phyloP scores from a whole-genome alignment of 2,888 invertebrate species.

The Drosophila demipolita region DNA sequence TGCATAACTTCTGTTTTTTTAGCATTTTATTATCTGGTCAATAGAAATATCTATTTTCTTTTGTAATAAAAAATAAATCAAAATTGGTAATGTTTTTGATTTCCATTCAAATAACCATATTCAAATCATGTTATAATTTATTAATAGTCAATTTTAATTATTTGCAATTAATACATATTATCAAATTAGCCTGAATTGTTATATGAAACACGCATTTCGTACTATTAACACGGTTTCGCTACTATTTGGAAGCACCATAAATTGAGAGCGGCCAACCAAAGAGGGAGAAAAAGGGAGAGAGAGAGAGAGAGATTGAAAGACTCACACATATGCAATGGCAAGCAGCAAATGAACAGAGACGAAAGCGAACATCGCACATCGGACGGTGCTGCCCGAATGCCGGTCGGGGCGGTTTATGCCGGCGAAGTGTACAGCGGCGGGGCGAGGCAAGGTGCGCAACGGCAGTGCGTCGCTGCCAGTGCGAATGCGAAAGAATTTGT shows the following conservation, averaged over 20 bases:
- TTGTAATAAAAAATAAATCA: not conserved
- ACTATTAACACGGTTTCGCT: slow-evolving; percentile 36
- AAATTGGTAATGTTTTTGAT: not conserved
- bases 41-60: not conserved
- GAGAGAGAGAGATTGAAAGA: slow-evolving; percentile 17
- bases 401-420: slow-evolving; percentile 43
- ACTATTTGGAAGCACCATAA: slow-evolving; percentile 23
- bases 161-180: not conserved
- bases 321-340: slow-evolving; percentile 56
- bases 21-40: not conserved
- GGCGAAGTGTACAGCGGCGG: slow-evolving; percentile 3
- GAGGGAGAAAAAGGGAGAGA: slow-evolving; percentile 17
- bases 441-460: slow-evolving; percentile 19
- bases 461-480: slow-evolving; percentile 42
- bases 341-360: slow-evolving; percentile 62
- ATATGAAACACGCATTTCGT: not conserved
- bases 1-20: not conserved
- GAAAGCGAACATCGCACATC: slow-evolving; percentile 26
- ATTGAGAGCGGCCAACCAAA: slow-evolving; percentile 16
- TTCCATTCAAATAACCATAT: not conserved
- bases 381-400: slow-evolving; percentile 40
- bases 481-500: slow-evolving; percentile 76
- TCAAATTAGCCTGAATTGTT: not conserved
- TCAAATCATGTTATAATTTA: not conserved
- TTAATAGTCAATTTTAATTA: not conserved